A percentile compares a stretch with the other conserved stretches of the same genome.
Evolutionary conservation across 1,140 invertebrate species (phyloP).

Genomic region (Ditylenchus dipsaci): DNA sequence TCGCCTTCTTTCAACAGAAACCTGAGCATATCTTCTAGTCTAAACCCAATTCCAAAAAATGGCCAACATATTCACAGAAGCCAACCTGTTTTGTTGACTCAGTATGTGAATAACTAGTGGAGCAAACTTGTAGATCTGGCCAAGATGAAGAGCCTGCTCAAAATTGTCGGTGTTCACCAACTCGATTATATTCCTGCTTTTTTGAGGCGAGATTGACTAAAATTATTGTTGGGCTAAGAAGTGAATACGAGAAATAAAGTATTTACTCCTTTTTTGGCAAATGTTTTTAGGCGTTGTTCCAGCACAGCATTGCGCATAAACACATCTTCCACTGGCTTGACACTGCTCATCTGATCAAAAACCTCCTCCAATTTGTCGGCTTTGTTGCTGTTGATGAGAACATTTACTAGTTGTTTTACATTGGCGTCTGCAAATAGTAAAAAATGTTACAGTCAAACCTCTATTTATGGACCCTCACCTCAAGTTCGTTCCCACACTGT

Average conservation of each 20-base stretch:
- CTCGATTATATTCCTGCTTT: conserved; percentile 7
- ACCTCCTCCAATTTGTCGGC: conserved; percentile 19
- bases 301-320: conserved; percentile 18
- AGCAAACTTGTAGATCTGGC: conserved; percentile 28
- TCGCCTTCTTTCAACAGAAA: conserved; percentile 49
- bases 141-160: conserved; percentile 38
- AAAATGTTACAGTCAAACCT: conserved; percentile 1
- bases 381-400: conserved; percentile 9
- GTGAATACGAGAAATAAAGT: no score
- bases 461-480: no score
- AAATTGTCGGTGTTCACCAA: conserved; percentile 25
- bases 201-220: conserved; percentile 13
- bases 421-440: conserved; percentile 13
- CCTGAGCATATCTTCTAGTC: conserved; percentile 41
- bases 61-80: neutral
- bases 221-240: no score
- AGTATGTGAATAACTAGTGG: conserved; percentile 42
- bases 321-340: conserved; percentile 12
- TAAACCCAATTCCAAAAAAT: neutral
- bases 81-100: conserved; percentile 22
- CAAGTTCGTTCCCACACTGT: no score
- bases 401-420: conserved; percentile 10
- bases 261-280: conserved; percentile 1
- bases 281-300: conserved; percentile 24
- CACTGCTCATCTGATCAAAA: conserved; percentile 17